Percentiles rank a stretch among this genome's conserved stretches.
phyloP scores from a whole-genome alignment of 2,113 vertebrate species.

The Abramis brama region DNA sequence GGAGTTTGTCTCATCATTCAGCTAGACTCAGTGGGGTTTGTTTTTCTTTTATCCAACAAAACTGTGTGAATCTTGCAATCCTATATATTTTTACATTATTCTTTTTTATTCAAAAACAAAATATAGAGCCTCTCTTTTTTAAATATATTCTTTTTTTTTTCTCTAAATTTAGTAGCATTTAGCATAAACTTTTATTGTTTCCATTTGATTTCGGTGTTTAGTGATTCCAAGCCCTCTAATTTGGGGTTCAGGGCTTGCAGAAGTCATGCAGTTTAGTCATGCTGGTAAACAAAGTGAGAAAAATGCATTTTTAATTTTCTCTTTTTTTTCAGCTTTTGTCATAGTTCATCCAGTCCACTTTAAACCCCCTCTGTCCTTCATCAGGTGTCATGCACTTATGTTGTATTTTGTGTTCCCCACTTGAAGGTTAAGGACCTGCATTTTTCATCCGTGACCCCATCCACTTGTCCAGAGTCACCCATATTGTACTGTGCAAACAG shows the following conservation, averaged over 20 bases:
- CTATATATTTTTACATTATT: constrained; percentile 60
- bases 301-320: constrained; percentile 68
- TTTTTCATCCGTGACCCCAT: not conserved
- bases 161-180: constrained; percentile 66
- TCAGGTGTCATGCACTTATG: constrained; percentile 35
- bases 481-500: constrained; percentile 32
- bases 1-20: constrained; percentile 44
- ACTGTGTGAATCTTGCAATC: constrained; percentile 61
- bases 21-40: constrained; percentile 47
- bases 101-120: constrained; percentile 63
- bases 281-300: constrained; percentile 79
- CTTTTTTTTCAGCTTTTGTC: constrained; percentile 57
- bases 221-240: constrained; percentile 71
- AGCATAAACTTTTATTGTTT: constrained; percentile 58
- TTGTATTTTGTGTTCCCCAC: constrained; percentile 36
- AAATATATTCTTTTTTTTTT: constrained; percentile 60
- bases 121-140: constrained; percentile 64
- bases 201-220: constrained; percentile 60
- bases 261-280: constrained; percentile 80
- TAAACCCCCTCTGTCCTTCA: constrained; percentile 56
- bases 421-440: constrained; percentile 23
- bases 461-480: constrained; percentile 34
- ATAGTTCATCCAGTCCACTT: constrained; percentile 56
- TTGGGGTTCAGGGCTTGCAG: constrained; percentile 73
- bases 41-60: constrained; percentile 59